phyloP scores from a whole-genome alignment of 2,797 vertebrate species.

The Sparus aurata region DNA sequence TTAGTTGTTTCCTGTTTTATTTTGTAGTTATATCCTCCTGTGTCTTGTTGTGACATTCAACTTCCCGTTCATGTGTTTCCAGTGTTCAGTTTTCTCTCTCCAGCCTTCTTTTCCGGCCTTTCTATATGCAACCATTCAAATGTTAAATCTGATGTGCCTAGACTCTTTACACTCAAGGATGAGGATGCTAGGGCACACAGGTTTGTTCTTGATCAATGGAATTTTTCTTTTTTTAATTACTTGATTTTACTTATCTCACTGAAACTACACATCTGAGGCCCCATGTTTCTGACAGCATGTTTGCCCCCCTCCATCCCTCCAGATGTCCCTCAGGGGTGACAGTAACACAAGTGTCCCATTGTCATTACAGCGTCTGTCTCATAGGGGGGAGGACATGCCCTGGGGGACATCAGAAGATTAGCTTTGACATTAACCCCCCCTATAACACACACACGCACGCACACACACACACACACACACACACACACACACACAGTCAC shows the following conservation, averaged over 20 bases:
- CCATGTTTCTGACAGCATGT: conserved; percentile 52
- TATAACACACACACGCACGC: conserved; percentile 2
- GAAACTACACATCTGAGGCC: conserved; percentile 25
- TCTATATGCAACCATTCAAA: neutral
- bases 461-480: conserved; percentile 14
- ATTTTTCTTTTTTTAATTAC: neutral
- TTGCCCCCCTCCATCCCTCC: conserved; percentile 10
- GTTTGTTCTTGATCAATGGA: conserved; percentile 28
- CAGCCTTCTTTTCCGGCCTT: neutral
- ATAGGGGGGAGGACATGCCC: conserved; percentile 59
- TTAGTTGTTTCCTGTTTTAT: too few species aligned
- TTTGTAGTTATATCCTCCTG: too few species aligned
- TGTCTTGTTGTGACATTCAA: too few species aligned
- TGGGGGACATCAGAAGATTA: conserved; percentile 73
- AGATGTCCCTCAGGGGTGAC: conserved; percentile 65
- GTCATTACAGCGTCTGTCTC: conserved; percentile 76
- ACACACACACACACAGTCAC: conserved; percentile 5
- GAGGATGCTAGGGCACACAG: too few species aligned
- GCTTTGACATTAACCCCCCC: conserved; percentile 73
- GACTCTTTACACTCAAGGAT: too few species aligned
- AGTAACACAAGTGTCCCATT: conserved; percentile 84
- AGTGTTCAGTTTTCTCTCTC: too few species aligned
- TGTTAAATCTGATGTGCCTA: neutral
- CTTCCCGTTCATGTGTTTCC: too few species aligned
- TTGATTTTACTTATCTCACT: conserved; percentile 11